Percentiles rank a stretch among this genome's conserved stretches.
Evolutionary conservation across 2,888 invertebrate genomes (phyloP).

Genomic region (Andricus quercusramuli): DNA sequence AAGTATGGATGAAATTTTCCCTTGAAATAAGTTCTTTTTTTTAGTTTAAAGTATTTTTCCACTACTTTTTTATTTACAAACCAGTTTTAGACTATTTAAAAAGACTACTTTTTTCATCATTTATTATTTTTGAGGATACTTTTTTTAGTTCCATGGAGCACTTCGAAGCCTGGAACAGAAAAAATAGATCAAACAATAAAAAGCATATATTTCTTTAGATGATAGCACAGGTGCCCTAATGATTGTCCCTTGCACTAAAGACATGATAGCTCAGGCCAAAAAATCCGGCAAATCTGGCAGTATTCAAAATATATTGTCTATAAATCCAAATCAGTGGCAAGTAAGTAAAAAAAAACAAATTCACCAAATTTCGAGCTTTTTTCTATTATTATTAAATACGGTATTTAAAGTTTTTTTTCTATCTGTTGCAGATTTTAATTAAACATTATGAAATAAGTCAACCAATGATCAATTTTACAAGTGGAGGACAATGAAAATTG

Average conservation of each 20-base stretch:
- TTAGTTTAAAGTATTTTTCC: no score
- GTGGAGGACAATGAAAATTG: background rate
- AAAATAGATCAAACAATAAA: background rate
- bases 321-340: constrained; percentile 82
- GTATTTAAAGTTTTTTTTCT: background rate
- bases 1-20: no score
- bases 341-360: constrained; percentile 73
- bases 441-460: constrained; percentile 59
- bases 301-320: constrained; percentile 82
- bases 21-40: no score
- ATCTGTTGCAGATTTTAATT: constrained; percentile 65
- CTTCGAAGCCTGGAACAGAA: no score
- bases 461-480: constrained; percentile 66
- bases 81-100: no score
- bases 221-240: constrained; percentile 58
- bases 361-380: constrained; percentile 49
- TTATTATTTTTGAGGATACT: no score
- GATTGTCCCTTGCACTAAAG: constrained; percentile 68
- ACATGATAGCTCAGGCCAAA: constrained; percentile 63
- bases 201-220: constrained; percentile 52
- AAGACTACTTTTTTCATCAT: no score
- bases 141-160: no score
- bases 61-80: no score
- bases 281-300: constrained; percentile 72
- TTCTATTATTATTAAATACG: background rate